A percentile compares a stretch with the other conserved stretches of the same genome.
Conservation (phyloP, 2,797 vertebrate species). For the Chromis chromis region DNA sequence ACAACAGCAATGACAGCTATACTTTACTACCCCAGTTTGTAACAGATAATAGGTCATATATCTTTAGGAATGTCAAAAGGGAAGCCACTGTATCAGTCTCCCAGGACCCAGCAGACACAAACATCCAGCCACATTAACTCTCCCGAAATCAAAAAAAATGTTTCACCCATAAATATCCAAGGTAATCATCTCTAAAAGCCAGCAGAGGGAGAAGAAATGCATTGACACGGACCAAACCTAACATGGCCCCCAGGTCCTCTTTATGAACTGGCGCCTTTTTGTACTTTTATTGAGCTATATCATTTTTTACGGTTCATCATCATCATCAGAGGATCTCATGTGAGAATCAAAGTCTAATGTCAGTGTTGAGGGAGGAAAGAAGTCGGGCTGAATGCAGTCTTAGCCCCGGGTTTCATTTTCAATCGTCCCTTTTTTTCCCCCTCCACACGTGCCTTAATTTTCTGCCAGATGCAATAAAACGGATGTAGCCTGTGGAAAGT, state of each 20-base stretch:
- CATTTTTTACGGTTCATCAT: slow-evolving; percentile 87
- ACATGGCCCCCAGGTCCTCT: slow-evolving; percentile 89
- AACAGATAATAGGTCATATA: slow-evolving; percentile 49
- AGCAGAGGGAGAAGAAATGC: slow-evolving; percentile 87
- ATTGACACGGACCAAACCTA: slow-evolving; percentile 86
- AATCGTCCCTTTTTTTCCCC: slow-evolving; percentile 57
- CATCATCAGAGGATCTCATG: slow-evolving; percentile 86
- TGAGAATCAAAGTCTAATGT: slow-evolving; percentile 88
- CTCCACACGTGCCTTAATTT: slow-evolving; percentile 86
- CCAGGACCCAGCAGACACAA: slow-evolving; percentile 50
- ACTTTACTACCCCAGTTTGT: slow-evolving; percentile 52
- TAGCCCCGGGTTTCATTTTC: slow-evolving; percentile 88
- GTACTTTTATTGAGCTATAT: slow-evolving; percentile 93
- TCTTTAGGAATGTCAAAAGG: slow-evolving; percentile 33
- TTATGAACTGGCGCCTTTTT: slow-evolving; percentile 85
- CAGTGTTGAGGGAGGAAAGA: slow-evolving; percentile 80
- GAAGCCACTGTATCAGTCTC: slow-evolving; percentile 22
- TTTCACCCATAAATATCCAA: slow-evolving; percentile 91
- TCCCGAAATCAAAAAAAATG: slow-evolving; percentile 84
- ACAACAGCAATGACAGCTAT: slow-evolving; percentile 34
- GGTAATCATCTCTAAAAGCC: slow-evolving; percentile 93
- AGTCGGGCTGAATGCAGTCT: slow-evolving; percentile 83
- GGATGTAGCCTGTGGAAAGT: slow-evolving; percentile 84
- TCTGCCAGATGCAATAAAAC: slow-evolving; percentile 88
- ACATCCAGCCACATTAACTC: slow-evolving; percentile 58